Evolutionary conservation across 2,797 vertebrate species (phyloP), one percentile per base, ranked within the genome.

Genomic region (Prionace glauca): DNA sequence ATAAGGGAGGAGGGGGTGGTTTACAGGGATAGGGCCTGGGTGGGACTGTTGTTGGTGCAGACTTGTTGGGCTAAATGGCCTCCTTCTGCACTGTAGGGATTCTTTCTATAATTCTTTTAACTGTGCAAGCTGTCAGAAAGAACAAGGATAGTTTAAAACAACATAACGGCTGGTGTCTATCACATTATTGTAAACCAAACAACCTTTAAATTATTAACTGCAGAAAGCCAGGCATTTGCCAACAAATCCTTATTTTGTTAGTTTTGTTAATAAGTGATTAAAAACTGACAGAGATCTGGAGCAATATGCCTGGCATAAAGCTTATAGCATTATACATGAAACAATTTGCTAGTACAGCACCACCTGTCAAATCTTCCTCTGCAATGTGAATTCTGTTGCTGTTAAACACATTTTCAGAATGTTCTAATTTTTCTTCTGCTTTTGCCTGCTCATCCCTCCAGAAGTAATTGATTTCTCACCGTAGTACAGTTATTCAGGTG

Each of bases 241-340:
- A 92, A 69, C 90, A 92, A 69, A 41, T 18, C 9, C 20, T 69
- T 12, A 4, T 69, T 69, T 26, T 69, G 65, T 69, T 69, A 92
- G 62, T 92, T 69, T 92, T 92, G 32, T 67, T 92, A 45, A 41
- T 41, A 69, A 69, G 20, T 92, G 62, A 92, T n/a, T 69, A 29
- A 90, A n/a, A 92, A 92, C 41, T 69, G 67, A 92, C 65, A 92
- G n/a, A 67, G 9, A 92, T 69, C 90, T 92, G 90, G 32, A 69
- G 3, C 65, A 24, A 41, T 69, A 69, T 69, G 2, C 65, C 24
- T 41, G 62, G 90, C 90, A 92, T 41, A 69, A 92, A 41, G 2
- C 9, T 92, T 41, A 69, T 67, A 69, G 41, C 29, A 36, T 67
- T 41, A 69, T 69, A 24, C n/a, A 24, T 36, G n/a, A 41, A 18